Evolutionary conservation across 2,888 invertebrate species (phyloP).

Genomic region (Petrolisthes manimaculis): DNA sequence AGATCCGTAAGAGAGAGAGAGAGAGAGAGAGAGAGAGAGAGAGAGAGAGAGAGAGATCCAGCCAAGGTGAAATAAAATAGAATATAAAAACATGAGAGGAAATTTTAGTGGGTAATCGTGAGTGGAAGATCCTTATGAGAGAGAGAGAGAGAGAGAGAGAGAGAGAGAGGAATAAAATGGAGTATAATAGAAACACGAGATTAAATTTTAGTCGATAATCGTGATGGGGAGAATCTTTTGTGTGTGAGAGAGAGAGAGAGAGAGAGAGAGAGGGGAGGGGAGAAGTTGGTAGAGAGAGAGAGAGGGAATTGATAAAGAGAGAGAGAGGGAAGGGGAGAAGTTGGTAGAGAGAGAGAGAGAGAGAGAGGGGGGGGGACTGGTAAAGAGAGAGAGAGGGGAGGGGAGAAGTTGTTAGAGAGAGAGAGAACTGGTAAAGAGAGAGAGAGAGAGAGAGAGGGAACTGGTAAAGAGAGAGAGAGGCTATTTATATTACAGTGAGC

Average conservation of each 20-base stretch:
- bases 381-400: not conserved
- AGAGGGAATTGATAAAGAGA: not conserved
- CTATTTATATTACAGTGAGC: too few relatives aligned
- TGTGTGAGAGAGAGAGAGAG: not conserved
- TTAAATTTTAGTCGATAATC: too few relatives aligned
- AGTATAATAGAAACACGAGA: not conserved
- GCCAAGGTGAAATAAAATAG: not conserved
- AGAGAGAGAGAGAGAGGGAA: not conserved
- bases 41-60: not conserved
- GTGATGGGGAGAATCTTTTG: not conserved
- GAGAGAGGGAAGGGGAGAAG: not conserved
- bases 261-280: not conserved
- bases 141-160: not conserved
- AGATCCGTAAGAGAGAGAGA: not conserved
- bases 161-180: not conserved
- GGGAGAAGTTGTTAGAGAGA: not conserved
- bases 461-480: too few relatives aligned
- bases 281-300: not conserved
- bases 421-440: not conserved
- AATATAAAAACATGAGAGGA: not conserved
- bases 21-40: not conserved
- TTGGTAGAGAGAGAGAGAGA: not conserved
- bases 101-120: not conserved
- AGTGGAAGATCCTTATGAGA: not conserved
- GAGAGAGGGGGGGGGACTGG: too few relatives aligned